Percentiles rank a stretch among this genome's conserved stretches.
Evolutionary conservation across 2,797 vertebrate genomes (phyloP).

Genomic region (Acipenser ruthenus): DNA sequence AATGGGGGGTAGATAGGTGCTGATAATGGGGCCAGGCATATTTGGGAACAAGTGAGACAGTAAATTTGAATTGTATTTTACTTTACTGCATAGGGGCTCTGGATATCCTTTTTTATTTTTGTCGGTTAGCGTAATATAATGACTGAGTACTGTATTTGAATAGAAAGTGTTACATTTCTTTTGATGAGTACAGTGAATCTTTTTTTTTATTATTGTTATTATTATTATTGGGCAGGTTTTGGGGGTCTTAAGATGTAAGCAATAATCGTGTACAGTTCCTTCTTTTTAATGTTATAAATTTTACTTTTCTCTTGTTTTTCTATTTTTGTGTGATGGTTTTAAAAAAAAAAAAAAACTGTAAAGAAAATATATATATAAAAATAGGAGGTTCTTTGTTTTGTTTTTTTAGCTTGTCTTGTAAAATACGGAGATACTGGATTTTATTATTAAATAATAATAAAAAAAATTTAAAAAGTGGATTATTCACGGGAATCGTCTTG

Average conservation of each 20-base stretch:
- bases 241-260: slow-evolving; percentile 55
- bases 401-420: slow-evolving; percentile 36
- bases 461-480: slow-evolving; percentile 30
- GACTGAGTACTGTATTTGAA: slow-evolving; percentile 25
- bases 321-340: slow-evolving; percentile 63
- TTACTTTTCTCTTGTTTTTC: slow-evolving; percentile 55
- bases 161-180: slow-evolving; percentile 43
- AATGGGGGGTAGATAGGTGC: too few relatives aligned
- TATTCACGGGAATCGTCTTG: too few relatives aligned
- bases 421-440: slow-evolving; percentile 57
- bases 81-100: slow-evolving; percentile 23
- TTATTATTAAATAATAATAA: slow-evolving; percentile 50
- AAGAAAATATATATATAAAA: slow-evolving; percentile 56
- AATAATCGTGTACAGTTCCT: slow-evolving; percentile 72
- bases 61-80: slow-evolving; percentile 5
- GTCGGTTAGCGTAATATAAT: background rate
- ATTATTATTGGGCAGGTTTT: slow-evolving; percentile 43
- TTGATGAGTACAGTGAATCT: slow-evolving; percentile 54
- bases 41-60: slow-evolving; percentile 11
- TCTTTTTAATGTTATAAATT: slow-evolving; percentile 42
- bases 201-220: slow-evolving; percentile 32
- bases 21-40: background rate
- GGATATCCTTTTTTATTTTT: slow-evolving; percentile 20
- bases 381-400: slow-evolving; percentile 33
- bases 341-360: slow-evolving; percentile 64